Percentiles rank a stretch among this genome's conserved stretches.
Evolutionary conservation across 1,140 invertebrate genomes (phyloP).

Genomic region (Orius insidiosus): DNA sequence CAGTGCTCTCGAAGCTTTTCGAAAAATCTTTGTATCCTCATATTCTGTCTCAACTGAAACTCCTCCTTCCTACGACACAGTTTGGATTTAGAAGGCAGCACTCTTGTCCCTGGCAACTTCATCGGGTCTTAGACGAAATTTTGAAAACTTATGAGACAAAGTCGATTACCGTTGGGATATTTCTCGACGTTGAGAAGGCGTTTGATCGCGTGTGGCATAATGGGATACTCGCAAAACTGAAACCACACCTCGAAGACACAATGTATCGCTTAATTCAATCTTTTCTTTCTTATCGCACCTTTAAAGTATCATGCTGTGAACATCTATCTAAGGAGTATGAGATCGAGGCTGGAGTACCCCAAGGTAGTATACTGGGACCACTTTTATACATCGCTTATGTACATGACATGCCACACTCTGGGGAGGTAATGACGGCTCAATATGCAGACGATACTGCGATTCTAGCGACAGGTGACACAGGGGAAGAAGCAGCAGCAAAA

Average conservation of each 20-base stretch:
- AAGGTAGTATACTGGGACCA: too few relatives aligned
- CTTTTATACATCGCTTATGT: too few relatives aligned
- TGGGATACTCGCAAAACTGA: background rate
- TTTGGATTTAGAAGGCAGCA: background rate
- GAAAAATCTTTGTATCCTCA: background rate
- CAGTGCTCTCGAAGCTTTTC: background rate
- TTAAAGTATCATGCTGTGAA: background rate
- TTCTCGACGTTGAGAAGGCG: background rate
- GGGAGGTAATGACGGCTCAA: too few relatives aligned
- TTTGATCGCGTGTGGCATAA: too few relatives aligned
- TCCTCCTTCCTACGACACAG: background rate
- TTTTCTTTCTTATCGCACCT: background rate
- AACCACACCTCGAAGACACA: background rate
- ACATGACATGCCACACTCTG: too few relatives aligned
- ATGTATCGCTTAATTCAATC: background rate
- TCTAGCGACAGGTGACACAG: too few relatives aligned
- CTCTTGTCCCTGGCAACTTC: background rate
- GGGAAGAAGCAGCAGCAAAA: too few relatives aligned
- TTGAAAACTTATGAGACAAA: background rate
- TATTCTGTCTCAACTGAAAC: background rate
- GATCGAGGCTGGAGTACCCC: too few relatives aligned
- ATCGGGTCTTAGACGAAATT: background rate
- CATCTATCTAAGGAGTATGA: too few relatives aligned
- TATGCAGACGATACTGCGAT: too few relatives aligned
- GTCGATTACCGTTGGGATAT: background rate